Conservation (phyloP, 2,888 invertebrate genomes). For the Dryomyza anilis region DNA sequence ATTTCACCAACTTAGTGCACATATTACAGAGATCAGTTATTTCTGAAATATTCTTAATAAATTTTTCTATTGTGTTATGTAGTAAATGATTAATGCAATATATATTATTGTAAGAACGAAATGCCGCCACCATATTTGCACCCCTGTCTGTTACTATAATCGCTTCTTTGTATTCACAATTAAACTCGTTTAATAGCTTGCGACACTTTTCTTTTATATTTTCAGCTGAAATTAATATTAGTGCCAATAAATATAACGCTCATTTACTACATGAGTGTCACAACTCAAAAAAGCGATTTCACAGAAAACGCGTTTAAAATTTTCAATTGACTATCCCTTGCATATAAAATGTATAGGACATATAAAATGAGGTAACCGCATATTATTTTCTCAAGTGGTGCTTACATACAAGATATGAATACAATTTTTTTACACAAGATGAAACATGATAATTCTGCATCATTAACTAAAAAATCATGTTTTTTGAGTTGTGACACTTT, state of each 20-base stretch:
- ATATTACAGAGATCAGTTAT: constrained; percentile 18
- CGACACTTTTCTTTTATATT: constrained; percentile 24
- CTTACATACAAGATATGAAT: too few species aligned
- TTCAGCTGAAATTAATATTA: constrained; percentile 24
- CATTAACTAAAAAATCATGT: too few species aligned
- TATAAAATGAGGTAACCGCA: too few species aligned
- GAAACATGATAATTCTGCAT: too few species aligned
- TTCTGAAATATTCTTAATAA: constrained; percentile 22
- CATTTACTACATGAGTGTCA: too few species aligned
- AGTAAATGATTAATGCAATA: constrained; percentile 31
- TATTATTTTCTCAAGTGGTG: neutral
- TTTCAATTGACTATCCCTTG: too few species aligned
- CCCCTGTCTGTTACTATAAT: constrained; percentile 30
- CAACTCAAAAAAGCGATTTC: too few species aligned
- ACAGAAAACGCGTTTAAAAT: too few species aligned
- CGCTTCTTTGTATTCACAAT: constrained; percentile 20
- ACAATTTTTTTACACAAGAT: too few species aligned
- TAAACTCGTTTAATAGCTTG: constrained; percentile 26
- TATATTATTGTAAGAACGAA: constrained; percentile 24
- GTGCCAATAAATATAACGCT: neutral
- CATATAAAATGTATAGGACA: too few species aligned
- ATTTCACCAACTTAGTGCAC: constrained; percentile 25
- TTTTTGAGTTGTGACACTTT: too few species aligned
- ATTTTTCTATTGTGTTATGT: constrained; percentile 28
- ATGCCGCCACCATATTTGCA: constrained; percentile 28